A percentile compares a stretch with the other conserved stretches of the same genome.
Evolutionary conservation across 2,113 vertebrate genomes (phyloP).

Genomic region (Engraulis encrasicolus): DNA sequence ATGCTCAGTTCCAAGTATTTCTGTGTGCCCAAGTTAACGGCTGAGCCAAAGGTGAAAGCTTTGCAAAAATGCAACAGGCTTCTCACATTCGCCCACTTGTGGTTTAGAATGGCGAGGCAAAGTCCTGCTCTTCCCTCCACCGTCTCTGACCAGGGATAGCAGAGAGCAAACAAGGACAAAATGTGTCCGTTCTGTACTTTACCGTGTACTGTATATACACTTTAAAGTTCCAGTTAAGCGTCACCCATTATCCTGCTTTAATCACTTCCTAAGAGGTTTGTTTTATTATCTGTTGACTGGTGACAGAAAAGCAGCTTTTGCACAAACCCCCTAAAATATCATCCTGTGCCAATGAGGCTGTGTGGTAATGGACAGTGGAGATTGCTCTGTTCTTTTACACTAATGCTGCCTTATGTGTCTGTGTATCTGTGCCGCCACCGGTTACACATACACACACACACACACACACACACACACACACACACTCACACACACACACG

Average conservation of each 20-base stretch:
- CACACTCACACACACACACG: no score
- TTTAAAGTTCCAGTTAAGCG: constrained; percentile 19
- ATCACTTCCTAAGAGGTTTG: constrained; percentile 58
- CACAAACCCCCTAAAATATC: constrained; percentile 37
- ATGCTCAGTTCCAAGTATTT: background rate
- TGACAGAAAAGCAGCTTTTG: constrained; percentile 60
- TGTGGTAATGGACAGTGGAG: background rate
- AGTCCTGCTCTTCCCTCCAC: background rate
- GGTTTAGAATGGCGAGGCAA: background rate
- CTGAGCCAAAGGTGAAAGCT: background rate
- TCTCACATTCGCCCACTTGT: background rate
- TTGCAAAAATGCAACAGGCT: background rate
- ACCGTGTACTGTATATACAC: background rate
- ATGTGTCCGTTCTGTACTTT: background rate
- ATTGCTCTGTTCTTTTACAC: constrained; percentile 14
- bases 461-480: no score
- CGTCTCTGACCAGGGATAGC: no score
- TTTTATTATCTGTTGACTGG: constrained; percentile 52
- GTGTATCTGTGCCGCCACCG: background rate
- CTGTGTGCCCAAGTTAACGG: background rate
- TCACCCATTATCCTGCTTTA: constrained; percentile 12
- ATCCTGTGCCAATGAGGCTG: constrained; percentile 26
- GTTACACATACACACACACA: no score
- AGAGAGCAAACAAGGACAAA: background rate
- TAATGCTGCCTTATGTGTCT: background rate